phyloP scores from a whole-genome alignment of 2,797 vertebrate genomes.

The Leptatherina wallacei region DNA sequence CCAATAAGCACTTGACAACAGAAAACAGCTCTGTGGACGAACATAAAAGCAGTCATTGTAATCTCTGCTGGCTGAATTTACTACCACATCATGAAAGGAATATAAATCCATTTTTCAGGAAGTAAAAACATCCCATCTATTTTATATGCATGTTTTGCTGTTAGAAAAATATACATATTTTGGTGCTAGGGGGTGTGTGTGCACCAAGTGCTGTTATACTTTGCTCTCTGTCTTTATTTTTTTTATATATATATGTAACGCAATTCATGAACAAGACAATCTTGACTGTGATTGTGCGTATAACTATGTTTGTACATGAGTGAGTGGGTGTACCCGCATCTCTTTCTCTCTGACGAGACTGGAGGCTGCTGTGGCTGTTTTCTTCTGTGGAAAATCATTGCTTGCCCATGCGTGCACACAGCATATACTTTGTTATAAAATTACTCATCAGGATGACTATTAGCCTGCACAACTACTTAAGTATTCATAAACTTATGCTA shows the following conservation, averaged over 20 bases:
- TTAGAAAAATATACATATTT: not conserved
- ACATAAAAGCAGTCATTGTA: not conserved
- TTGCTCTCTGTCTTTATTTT: not conserved
- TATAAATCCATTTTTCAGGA: not conserved
- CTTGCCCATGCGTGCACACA: not conserved
- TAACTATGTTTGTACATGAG: not conserved
- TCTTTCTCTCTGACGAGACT: not conserved
- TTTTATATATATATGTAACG: no score
- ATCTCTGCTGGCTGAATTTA: constrained; percentile 3
- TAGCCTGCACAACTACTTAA: not conserved
- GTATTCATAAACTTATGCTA: not conserved
- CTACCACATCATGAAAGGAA: not conserved
- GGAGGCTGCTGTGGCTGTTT: not conserved
- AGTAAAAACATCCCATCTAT: not conserved
- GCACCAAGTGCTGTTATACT: not conserved
- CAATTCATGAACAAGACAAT: no score
- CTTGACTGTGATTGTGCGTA: not conserved
- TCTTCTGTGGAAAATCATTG: not conserved
- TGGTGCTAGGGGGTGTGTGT: constrained; percentile 1
- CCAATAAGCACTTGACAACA: constrained; percentile 27
- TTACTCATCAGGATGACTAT: not conserved
- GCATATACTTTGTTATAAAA: not conserved
- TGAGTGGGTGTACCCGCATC: constrained; percentile 1
- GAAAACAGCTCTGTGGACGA: not conserved
- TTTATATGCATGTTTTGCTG: not conserved